Evolutionary conservation across 1,140 invertebrate genomes (phyloP), one percentile per base, ranked within the genome.

Genomic region (Trichogramma pretiosum): DNA sequence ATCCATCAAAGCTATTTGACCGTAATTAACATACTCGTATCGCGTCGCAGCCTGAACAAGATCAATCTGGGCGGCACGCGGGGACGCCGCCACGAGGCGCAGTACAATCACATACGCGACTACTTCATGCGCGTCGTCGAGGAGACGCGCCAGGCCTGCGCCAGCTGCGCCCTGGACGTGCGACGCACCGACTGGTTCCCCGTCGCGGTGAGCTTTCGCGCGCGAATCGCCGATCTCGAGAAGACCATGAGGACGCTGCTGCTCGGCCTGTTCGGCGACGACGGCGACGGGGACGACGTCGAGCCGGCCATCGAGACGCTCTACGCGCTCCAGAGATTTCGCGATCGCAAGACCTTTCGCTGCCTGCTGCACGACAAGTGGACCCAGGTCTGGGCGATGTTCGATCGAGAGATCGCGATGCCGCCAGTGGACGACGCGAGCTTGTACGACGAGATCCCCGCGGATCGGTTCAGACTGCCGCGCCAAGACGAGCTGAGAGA

Each of bases 221-320:
- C 66, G 1, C 66, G 74, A 13, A 72, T 83, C 33, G 74, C 77
- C 44, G 75, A 83, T 52, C 70, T 87, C 30, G 85, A 88, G 63
- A 62, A 59, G 26, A 65, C 60, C 58, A 74, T 85, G 30, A 78
- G 84, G 60, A 84, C 82, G 57, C 61, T 88, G 9, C 77, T 87
- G 0, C 73, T 79, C 17, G 70, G 76, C 18, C 76, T 84, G 3
- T 88, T 88, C 57, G 73, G 81, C 40, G 74, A 77, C 8, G 74
- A 87, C 2, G 41, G 55, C 0, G n/a, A n/a, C n/a, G n/a, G n/a
- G n/a, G 76, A 77, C 19, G 84, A 82, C 50, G 69, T 87, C 0
- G 83, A 85, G 54, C 84, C 87, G 59, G 80, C 78, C 0, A 72
- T 88, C 11, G 77, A 86, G 23, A 76, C 79, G 1, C 58, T 89